phyloP scores from a whole-genome alignment of 2,797 vertebrate genomes.

The Zalophus californianus region DNA sequence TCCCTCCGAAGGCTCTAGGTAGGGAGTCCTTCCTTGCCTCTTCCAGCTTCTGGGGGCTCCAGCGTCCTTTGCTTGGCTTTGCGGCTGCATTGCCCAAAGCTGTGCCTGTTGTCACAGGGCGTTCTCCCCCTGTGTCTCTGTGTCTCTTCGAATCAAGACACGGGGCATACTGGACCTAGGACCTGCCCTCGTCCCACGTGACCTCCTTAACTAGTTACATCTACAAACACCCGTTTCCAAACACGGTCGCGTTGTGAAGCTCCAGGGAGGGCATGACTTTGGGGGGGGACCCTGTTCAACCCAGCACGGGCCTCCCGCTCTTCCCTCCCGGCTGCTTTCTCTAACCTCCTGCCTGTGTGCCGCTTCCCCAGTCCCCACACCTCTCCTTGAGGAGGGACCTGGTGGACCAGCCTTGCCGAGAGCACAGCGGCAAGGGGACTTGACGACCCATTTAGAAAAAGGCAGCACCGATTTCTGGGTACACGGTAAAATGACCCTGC shows the following conservation, averaged over 20 bases:
- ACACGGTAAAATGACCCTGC: neutral
- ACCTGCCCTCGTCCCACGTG: neutral
- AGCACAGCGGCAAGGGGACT: neutral
- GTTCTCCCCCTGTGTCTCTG: neutral
- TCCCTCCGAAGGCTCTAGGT: rapidly evolving
- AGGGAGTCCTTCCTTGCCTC: neutral
- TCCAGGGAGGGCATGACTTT: neutral
- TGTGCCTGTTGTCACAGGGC: neutral
- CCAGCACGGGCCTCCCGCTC: neutral
- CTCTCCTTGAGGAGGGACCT: neutral
- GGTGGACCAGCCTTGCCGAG: neutral
- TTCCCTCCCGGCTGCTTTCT: neutral
- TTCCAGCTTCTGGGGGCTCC: neutral
- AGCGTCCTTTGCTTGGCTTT: neutral
- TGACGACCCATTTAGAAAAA: neutral
- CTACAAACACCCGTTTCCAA: neutral
- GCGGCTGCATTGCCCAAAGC: rapidly evolving
- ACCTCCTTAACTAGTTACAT: neutral
- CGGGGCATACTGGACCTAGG: neutral
- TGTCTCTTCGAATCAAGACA: neutral
- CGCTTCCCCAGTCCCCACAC: neutral
- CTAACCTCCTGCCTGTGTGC: neutral
- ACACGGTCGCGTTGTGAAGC: neutral
- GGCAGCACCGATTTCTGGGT: neutral
- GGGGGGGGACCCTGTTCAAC: neutral